These are phyloP conservation scores for Lota lota DNA, from an alignment of 2,113 vertebrate genomes.

Conservation along the genomic window DNA sequence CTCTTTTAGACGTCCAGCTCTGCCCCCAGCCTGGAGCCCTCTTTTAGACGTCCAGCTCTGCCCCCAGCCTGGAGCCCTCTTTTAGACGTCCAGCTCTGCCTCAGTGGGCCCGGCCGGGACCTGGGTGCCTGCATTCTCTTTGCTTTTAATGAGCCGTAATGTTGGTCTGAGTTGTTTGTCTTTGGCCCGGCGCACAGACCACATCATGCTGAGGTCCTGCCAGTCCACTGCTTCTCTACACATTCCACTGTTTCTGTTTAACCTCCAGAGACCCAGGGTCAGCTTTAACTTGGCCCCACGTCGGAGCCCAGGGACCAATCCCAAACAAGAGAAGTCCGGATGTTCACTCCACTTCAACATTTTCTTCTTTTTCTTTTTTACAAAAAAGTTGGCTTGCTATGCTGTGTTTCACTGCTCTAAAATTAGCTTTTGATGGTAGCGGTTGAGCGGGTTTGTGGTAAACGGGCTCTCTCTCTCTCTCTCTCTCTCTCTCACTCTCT, in stretches of 20 bases:
- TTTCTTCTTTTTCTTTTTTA: too few relatives aligned
- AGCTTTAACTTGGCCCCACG: constrained; percentile 16
- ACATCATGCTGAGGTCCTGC: neutral
- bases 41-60: constrained; percentile 15
- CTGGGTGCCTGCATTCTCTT: neutral
- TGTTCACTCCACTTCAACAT: too few relatives aligned
- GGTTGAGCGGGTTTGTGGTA: too few relatives aligned
- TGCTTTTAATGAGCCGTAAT: neutral
- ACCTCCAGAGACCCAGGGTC: constrained; percentile 18
- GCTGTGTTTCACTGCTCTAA: too few relatives aligned
- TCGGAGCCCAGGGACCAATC: constrained; percentile 24
- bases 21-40: neutral
- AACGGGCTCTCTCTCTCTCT: too few relatives aligned
- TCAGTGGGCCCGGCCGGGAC: constrained; percentile 2
- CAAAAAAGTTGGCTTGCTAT: too few relatives aligned
- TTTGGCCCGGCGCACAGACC: neutral
- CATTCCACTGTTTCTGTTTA: constrained; percentile 16
- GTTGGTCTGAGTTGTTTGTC: neutral
- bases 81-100: constrained; percentile 14
- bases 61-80: constrained; percentile 12
- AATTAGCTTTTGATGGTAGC: too few relatives aligned
- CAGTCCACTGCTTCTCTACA: constrained; percentile 1
- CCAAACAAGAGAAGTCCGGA: neutral
- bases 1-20: constrained; percentile 13
- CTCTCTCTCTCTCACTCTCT: too few relatives aligned